Conservation (phyloP, 2,888 invertebrate species). For the Ecdyonurus torrentis region DNA sequence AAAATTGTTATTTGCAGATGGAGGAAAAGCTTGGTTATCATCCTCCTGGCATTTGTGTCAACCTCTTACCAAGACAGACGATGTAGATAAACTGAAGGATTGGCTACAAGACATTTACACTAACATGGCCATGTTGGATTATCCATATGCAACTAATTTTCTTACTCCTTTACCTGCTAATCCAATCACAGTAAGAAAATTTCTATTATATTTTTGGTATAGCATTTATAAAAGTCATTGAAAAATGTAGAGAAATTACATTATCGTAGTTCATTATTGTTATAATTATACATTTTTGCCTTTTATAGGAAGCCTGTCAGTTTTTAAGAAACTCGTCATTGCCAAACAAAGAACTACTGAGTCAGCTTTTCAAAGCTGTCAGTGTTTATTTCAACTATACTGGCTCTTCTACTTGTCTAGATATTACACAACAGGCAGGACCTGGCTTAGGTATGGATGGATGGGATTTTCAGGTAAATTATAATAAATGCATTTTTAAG, state of each 20-base stretch:
- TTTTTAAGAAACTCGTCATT: slow-evolving; percentile 27
- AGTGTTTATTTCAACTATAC: slow-evolving; percentile 71
- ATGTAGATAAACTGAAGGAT: slow-evolving; percentile 39
- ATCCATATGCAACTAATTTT: slow-evolving; percentile 78
- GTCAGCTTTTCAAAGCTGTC: slow-evolving; percentile 47
- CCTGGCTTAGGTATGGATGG: slow-evolving; percentile 43
- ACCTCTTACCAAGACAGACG: slow-evolving; percentile 38
- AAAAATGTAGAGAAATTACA: too few species aligned
- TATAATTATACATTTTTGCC: not conserved
- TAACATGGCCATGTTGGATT: slow-evolving; percentile 86
- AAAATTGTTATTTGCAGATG: slow-evolving; percentile 36
- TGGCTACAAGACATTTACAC: slow-evolving; percentile 58
- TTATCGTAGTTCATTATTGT: too few species aligned
- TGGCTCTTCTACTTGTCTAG: slow-evolving; percentile 48
- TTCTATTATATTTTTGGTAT: too few species aligned
- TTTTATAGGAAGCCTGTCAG: slow-evolving; percentile 32
- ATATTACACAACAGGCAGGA: slow-evolving; percentile 37
- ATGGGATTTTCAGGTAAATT: slow-evolving; percentile 66
- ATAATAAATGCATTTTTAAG: too few species aligned
- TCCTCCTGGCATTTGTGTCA: slow-evolving; percentile 60
- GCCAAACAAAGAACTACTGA: slow-evolving; percentile 34
- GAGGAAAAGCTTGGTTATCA: slow-evolving; percentile 51
- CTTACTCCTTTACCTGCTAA: slow-evolving; percentile 66
- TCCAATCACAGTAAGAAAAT: slow-evolving; percentile 45
- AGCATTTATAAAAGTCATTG: not conserved